Evolutionary conservation across 1,140 invertebrate species (phyloP).

Genomic region (Pollicipes pollicipes): DNA sequence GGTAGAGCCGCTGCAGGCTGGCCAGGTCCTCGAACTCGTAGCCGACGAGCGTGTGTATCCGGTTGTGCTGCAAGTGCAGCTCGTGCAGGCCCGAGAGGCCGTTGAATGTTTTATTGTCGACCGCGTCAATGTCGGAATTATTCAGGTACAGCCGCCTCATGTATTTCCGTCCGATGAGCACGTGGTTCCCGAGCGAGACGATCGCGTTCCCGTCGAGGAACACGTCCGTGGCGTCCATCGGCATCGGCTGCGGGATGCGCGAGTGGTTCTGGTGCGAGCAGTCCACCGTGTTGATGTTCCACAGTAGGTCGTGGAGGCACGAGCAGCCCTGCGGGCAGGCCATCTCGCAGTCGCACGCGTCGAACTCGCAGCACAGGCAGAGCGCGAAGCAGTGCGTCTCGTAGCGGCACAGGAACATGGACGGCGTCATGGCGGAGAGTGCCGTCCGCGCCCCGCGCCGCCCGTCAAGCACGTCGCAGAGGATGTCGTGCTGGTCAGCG

Average conservation of each 20-base stretch:
- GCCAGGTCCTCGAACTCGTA: constrained; percentile 62
- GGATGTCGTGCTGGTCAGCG: constrained; percentile 62
- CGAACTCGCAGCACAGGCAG: constrained; percentile 85
- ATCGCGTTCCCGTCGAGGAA: constrained; percentile 75
- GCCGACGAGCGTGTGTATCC: constrained; percentile 55
- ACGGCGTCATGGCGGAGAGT: constrained; percentile 49
- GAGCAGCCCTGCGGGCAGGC: constrained; percentile 75
- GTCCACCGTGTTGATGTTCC: constrained; percentile 79
- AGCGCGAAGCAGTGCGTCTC: constrained; percentile 80
- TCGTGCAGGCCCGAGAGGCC: constrained; percentile 56
- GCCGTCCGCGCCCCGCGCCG: constrained; percentile 21
- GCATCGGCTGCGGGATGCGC: constrained; percentile 58
- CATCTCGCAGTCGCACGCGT: constrained; percentile 90
- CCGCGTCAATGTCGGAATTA: constrained; percentile 59
- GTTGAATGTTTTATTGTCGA: constrained; percentile 83
- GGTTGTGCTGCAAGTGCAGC: constrained; percentile 60
- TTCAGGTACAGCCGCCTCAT: constrained; percentile 70
- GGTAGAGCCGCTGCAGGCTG: constrained; percentile 39
- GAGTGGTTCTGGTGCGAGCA: constrained; percentile 56
- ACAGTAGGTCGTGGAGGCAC: constrained; percentile 79
- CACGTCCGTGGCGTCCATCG: constrained; percentile 80
- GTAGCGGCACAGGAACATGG: constrained; percentile 77
- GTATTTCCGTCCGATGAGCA: constrained; percentile 80
- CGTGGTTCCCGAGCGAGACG: constrained; percentile 61
- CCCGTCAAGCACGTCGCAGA: constrained; percentile 27